Conservation (phyloP, 2,113 vertebrate genomes). For the Notarius quadriscutis region DNA sequence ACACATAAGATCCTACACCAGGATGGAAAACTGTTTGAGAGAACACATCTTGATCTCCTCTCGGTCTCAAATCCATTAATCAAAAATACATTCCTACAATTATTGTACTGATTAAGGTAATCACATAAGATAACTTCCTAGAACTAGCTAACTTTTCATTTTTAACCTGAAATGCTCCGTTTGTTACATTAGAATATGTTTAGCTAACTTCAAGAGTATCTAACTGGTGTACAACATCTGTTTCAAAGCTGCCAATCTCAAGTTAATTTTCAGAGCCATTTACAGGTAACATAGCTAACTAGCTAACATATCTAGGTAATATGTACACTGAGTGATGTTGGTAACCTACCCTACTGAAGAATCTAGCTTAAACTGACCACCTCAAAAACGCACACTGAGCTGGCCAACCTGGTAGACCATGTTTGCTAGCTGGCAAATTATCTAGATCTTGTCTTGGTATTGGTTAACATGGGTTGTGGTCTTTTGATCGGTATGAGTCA, state of each 20-base stretch:
- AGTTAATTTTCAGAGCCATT: not conserved
- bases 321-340: not conserved
- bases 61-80: not conserved
- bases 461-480: not conserved
- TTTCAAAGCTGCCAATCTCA: not conserved
- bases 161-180: not conserved
- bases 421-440: not conserved
- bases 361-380: not conserved
- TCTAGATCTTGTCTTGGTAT: not conserved
- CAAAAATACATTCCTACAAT: not conserved
- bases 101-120: not conserved
- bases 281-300: not conserved
- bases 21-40: not conserved
- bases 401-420: not conserved
- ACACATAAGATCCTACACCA: not conserved
- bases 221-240: not conserved
- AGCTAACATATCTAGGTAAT: not conserved
- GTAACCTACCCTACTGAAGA: not conserved
- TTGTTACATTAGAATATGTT: not conserved
- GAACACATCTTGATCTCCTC: not conserved
- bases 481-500: not conserved
- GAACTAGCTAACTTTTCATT: not conserved
- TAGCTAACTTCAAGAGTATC: not conserved
- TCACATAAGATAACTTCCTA: not conserved
- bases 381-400: not conserved